Conservation (phyloP, 2,113 vertebrate genomes). For the Myiopsitta monachus region DNA sequence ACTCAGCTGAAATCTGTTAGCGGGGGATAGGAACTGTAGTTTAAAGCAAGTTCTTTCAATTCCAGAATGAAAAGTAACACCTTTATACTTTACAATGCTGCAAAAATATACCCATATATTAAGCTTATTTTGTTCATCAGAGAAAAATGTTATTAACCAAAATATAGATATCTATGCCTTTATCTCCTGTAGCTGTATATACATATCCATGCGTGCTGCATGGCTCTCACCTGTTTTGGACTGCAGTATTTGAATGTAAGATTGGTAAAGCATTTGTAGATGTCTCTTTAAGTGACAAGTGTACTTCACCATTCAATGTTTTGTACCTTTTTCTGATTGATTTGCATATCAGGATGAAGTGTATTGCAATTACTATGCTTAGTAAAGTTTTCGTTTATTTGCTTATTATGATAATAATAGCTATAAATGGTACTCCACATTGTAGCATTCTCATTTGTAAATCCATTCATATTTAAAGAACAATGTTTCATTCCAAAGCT, state of each 20-base stretch:
- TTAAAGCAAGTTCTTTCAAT: neutral
- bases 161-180: fast-evolving
- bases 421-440: neutral
- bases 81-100: neutral
- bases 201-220: neutral
- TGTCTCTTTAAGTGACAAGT: neutral
- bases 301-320: neutral
- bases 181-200: neutral
- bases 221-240: neutral
- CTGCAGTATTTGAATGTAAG: neutral
- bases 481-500: conserved; percentile 44
- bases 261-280: neutral
- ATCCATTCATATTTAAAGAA: conserved; percentile 55
- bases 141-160: neutral
- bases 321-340: neutral
- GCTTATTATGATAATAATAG: neutral
- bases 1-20: neutral
- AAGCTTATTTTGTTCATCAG: neutral
- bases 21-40: neutral
- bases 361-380: neutral
- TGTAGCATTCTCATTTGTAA: conserved; percentile 41
- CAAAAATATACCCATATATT: no score
- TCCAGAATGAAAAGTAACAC: neutral
- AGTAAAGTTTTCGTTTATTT: neutral
- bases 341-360: neutral